phyloP scores from a whole-genome alignment of 2,888 invertebrate species.

The Ochlodes sylvanus region DNA sequence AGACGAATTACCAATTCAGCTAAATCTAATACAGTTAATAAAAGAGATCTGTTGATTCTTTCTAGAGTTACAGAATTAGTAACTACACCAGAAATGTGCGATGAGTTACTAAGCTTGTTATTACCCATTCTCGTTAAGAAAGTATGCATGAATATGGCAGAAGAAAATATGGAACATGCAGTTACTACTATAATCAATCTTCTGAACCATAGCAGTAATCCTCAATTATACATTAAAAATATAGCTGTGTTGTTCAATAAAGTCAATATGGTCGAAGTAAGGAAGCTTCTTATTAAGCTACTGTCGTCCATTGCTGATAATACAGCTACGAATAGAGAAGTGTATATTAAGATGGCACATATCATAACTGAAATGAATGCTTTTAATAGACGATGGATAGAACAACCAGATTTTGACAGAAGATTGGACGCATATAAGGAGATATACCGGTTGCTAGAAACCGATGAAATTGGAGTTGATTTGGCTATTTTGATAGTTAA shows the following conservation, averaged over 20 bases:
- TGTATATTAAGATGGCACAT: conserved; percentile 79
- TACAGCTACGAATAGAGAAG: conserved; percentile 63
- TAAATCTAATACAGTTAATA: conserved; percentile 85
- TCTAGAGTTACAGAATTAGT: conserved; percentile 91
- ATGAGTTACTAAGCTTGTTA: conserved; percentile 88
- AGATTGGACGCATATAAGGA: conserved; percentile 91
- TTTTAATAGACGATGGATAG: conserved; percentile 94
- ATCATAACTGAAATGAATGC: conserved; percentile 91
- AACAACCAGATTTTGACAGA: conserved; percentile 95
- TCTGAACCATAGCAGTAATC: conserved; percentile 87
- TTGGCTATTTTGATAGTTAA: conserved; percentile 90
- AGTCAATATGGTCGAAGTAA: conserved; percentile 86
- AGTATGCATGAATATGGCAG: conserved; percentile 84
- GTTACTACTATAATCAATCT: conserved; percentile 91
- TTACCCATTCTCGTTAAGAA: conserved; percentile 89
- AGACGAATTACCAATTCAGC: conserved; percentile 86
- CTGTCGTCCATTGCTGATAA: conserved; percentile 85
- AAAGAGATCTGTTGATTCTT: conserved; percentile 89
- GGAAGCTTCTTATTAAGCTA: conserved; percentile 88
- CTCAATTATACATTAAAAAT: conserved; percentile 87
- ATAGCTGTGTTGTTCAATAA: conserved; percentile 90
- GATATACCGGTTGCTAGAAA: conserved; percentile 84
- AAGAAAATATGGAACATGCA: conserved; percentile 89
- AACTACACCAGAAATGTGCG: conserved; percentile 87
- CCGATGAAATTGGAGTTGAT: conserved; percentile 84